phyloP scores from a whole-genome alignment of 2,113 vertebrate genomes.

The Calidris pygmaea region DNA sequence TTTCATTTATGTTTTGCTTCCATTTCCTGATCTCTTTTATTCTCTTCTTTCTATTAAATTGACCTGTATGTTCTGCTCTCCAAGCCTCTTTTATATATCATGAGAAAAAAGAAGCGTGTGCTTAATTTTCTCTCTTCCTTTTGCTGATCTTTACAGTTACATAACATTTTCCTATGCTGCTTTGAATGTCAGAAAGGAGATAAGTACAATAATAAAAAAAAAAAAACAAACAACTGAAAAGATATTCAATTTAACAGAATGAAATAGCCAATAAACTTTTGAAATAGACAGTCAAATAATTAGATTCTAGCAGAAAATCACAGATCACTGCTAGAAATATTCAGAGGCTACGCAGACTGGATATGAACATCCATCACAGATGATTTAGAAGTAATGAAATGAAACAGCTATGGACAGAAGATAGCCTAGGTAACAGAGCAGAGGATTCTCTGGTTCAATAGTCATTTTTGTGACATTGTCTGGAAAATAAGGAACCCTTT shows the following conservation, averaged over 20 bases:
- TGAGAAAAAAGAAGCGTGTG: background rate
- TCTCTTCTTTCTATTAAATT: background rate
- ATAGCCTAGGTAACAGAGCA: background rate
- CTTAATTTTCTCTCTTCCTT: background rate
- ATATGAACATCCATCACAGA: background rate
- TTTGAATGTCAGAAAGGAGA: background rate
- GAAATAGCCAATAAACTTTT: background rate
- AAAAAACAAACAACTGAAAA: background rate
- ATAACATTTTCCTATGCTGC: background rate
- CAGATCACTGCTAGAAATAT: background rate
- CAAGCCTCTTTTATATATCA: background rate
- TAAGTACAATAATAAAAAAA: background rate
- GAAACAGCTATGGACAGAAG: background rate
- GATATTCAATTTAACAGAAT: background rate
- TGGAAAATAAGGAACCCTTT: background rate
- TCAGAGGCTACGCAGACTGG: background rate
- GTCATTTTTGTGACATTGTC: background rate
- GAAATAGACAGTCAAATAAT: background rate
- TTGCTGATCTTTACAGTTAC: background rate
- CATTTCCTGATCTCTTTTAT: background rate
- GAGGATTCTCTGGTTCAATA: background rate
- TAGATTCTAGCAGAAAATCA: background rate
- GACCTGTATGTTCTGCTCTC: background rate
- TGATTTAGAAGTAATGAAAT: conserved; percentile 13
- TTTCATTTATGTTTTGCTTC: background rate